Evolutionary conservation across 2,113 vertebrate genomes (phyloP), one percentile per base, ranked within the genome.

Genomic region (Chaenogobius annularis): DNA sequence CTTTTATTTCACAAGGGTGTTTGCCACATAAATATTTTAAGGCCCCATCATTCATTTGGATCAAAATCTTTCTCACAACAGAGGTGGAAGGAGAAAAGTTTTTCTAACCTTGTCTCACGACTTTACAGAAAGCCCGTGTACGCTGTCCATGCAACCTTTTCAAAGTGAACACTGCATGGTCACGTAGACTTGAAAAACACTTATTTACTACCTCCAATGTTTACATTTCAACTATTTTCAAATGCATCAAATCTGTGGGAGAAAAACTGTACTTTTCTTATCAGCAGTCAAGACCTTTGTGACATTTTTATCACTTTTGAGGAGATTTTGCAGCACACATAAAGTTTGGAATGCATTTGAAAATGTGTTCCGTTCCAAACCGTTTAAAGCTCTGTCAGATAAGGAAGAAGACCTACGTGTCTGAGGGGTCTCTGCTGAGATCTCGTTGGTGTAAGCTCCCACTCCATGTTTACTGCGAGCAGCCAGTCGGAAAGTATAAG

Each of bases 361-460:
- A 91, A 92, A 87, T 72, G 72, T 77, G 80, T 74, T 84, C 35
- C 37, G 73, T 69, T 52, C 58, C 62, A 73, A 68, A 81, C 50
- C 56, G 66, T 69, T 71, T 61, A 65, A 85, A 66, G 70, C 54
- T 43, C 64, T 65, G 71, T 77, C 66, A 77, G 85, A 82, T 85
- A 92, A 92, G 91, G 95, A 98, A 91, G 92, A 91, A 88, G 92
- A 99, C 98, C 94, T 98, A 99, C 98, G 98, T 96, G 98, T 98
- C 94, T 98, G 97, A 87, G 98, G 96, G 68, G 98, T 99, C 91
- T 96, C 96, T 0, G 97, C 96, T 50, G 97, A 96, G 84, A 99
- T 97, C 92, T 98, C 97, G 8, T 95, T 93, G 75, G 97, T 99
- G 1, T 98, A 98, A 73, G 98, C 98, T 73, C 98, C 97, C 10